These are phyloP conservation scores for Hirundo rustica DNA, from an alignment of 2,797 vertebrate genomes.

Conservation along the genomic window DNA sequence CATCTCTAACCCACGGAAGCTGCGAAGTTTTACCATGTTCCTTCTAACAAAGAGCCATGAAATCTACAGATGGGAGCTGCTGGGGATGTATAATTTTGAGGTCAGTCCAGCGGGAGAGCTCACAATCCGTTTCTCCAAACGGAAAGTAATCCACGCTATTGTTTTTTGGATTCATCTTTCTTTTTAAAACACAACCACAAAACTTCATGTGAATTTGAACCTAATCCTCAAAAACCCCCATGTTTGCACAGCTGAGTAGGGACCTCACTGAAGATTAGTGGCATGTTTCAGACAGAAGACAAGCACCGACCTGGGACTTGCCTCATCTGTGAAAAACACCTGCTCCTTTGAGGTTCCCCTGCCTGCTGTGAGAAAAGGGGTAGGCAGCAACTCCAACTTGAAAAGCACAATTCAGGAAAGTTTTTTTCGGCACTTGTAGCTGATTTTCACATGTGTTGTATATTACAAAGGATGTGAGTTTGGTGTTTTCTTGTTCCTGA, in stretches of 20 bases:
- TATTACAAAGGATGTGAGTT: constrained; percentile 14
- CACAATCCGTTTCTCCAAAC: neutral
- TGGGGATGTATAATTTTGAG: neutral
- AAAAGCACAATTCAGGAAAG: neutral
- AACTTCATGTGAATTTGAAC: constrained; percentile 42
- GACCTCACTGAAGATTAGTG: constrained; percentile 30
- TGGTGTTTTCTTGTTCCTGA: neutral
- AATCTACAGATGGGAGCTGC: neutral
- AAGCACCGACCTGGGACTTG: neutral
- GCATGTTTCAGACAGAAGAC: neutral
- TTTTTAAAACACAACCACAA: constrained; percentile 19
- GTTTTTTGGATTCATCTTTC: constrained; percentile 34
- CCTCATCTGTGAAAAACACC: constrained; percentile 3
- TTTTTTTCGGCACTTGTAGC: neutral
- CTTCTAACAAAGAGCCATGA: neutral
- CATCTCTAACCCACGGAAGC: neutral
- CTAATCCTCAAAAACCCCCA: constrained; percentile 10
- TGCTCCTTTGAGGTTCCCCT: constrained; percentile 43
- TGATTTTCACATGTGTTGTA: constrained; percentile 28
- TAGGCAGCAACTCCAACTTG: neutral
- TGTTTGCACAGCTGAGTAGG: constrained; percentile 54
- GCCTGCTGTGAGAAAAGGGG: constrained; percentile 22
- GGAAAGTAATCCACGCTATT: constrained; percentile 28
- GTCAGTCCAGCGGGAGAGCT: neutral
- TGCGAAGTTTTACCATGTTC: neutral